Base-by-base conservation (phyloP, 2,888 invertebrate species). In the Erebia ligea region DNA sequence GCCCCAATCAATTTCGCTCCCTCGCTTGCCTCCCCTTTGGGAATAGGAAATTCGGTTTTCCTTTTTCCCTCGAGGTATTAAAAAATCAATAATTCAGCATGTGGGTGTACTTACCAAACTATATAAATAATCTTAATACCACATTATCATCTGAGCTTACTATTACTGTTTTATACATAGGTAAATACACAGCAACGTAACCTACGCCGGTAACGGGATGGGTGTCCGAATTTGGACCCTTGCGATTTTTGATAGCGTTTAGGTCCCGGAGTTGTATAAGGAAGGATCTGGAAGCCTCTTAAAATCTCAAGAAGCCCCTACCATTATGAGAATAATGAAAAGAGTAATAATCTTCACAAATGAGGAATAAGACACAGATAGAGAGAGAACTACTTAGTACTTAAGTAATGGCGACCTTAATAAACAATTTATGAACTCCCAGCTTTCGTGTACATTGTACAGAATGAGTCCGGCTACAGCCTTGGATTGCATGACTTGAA, bases 21-120 rank as follows among this genome's bases (percentile, higher is more conserved):
- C 62, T 62, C 48, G 48, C 62, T 62, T 62, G 62, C 62, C 21
- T 48, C 45, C 45, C 62, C 48, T 62, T 62, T 15, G 48, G 62
- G 21, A 62, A n/a, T 25, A 21, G 48, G 48, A 62, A 62, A 48
- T 62, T 13, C 15, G 21, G 15, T 62, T 62, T 48, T 48, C 62
- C 13, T 48, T 62, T 19, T 62, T 40, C 59, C 62, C 62, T 62
- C 9, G 45, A 25, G 48, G 13, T 21, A 62, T 62, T 62, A 62
- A 62, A 19, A 62, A 62, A 62, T 62, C 48, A 48, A 62, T 62
- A 62, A 21, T 62, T 62, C 62, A 48, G 48, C 62, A 40, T 40
- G 42, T n/a, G n/a, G 19, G 61, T 19, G 45, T 62, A 17, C 15
- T 45, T 62, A 19, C 48, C 5, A 21, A 21, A 48, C 62, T 15